phyloP scores from a whole-genome alignment of 2,888 invertebrate genomes.

The Eupithecia vulgata region DNA sequence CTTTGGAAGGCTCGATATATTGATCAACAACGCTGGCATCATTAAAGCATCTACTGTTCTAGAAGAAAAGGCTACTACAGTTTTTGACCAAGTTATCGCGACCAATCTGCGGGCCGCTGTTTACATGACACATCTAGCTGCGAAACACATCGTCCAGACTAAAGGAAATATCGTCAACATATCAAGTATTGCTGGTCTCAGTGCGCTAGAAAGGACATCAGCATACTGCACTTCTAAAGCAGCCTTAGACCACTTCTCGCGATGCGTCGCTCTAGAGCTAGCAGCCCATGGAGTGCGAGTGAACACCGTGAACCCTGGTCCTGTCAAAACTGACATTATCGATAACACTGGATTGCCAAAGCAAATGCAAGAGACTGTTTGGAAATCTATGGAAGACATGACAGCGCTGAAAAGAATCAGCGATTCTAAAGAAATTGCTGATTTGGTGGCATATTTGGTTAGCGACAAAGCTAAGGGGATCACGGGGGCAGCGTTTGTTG shows the following conservation, averaged over 20 bases:
- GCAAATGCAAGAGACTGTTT: constrained; percentile 57
- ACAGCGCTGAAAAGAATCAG: constrained; percentile 87
- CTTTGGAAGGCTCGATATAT: constrained; percentile 49
- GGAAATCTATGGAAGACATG: constrained; percentile 87
- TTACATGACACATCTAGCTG: constrained; percentile 48
- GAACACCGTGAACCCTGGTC: constrained; percentile 95
- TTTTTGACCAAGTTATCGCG: constrained; percentile 48
- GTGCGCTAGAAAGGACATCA: constrained; percentile 25
- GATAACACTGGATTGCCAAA: constrained; percentile 56
- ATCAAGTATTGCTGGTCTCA: constrained; percentile 48
- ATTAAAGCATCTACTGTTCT: constrained; percentile 35
- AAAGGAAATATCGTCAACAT: constrained; percentile 58
- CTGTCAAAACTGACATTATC: constrained; percentile 65
- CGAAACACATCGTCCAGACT: constrained; percentile 48
- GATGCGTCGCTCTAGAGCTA: constrained; percentile 91
- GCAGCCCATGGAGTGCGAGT: constrained; percentile 89
- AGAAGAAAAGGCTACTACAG: constrained; percentile 44
- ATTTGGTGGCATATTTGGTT: constrained; percentile 2
- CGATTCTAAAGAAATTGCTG: neutral
- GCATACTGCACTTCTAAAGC: constrained; percentile 52
- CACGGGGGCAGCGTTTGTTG: neutral
- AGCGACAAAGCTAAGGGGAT: neutral
- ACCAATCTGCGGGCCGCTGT: constrained; percentile 53
- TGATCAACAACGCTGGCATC: constrained; percentile 55
- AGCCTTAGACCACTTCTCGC: constrained; percentile 92